Percentiles rank a stretch among this genome's conserved stretches.
Evolutionary conservation across 2,797 vertebrate species (phyloP).

Genomic region (Syndactyla subalaris): DNA sequence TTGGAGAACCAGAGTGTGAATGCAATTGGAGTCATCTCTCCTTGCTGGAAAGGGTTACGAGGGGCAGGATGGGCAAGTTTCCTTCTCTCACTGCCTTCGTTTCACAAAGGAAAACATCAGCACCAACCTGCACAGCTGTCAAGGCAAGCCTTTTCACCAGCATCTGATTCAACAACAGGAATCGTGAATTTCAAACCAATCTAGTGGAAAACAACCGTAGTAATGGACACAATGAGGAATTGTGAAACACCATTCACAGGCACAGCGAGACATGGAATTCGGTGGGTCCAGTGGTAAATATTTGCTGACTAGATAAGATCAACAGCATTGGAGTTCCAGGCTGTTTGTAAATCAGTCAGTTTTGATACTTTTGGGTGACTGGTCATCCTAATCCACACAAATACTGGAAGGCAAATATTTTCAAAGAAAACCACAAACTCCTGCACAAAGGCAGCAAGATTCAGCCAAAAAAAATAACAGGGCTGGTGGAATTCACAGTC

Average conservation of each 20-base stretch:
- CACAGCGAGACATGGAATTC: background rate
- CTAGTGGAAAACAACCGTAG: background rate
- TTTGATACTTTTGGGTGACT: background rate
- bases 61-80: background rate
- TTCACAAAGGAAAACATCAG: background rate
- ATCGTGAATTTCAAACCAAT: too few relatives aligned
- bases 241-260: background rate
- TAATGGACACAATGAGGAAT: background rate
- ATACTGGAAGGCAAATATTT: constrained; percentile 6
- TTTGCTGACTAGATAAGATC: background rate
- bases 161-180: background rate
- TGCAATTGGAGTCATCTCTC: background rate
- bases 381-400: background rate
- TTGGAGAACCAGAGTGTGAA: background rate
- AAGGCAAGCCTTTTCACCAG: background rate
- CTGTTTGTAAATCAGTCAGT: background rate
- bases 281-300: background rate
- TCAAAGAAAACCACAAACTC: background rate
- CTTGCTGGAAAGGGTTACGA: background rate
- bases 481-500: background rate
- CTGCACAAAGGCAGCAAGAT: background rate
- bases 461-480: background rate
- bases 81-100: background rate
- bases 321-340: background rate
- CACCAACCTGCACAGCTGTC: background rate